A percentile compares a stretch with the other conserved stretches of the same genome.
phyloP scores from a whole-genome alignment of 2,888 invertebrate species.

The Caenorhabditis japonica region DNA sequence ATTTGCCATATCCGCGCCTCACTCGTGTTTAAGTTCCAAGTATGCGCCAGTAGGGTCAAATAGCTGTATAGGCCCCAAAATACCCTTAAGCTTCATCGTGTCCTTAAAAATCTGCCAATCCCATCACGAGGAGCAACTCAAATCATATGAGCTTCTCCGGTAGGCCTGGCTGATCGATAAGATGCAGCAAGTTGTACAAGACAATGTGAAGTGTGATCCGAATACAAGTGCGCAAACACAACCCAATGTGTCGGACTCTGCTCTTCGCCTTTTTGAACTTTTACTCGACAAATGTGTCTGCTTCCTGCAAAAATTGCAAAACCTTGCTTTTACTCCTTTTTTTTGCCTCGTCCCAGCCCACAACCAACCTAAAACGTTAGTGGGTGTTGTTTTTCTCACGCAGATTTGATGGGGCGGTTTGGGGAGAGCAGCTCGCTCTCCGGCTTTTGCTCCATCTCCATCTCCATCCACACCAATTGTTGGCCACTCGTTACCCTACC shows the following conservation, averaged over 20 bases:
- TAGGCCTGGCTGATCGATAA: too few relatives aligned
- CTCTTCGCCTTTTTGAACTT: constrained; percentile 30
- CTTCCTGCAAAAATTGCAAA: not conserved
- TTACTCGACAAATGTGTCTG: not conserved
- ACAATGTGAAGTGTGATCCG: constrained; percentile 46
- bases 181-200: constrained; percentile 28
- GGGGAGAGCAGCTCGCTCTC: constrained; percentile 5
- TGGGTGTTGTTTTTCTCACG: constrained; percentile 43
- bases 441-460: not conserved
- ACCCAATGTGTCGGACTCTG: constrained; percentile 21
- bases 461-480: too few relatives aligned
- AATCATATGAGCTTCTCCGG: too few relatives aligned
- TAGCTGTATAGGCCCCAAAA: too few relatives aligned
- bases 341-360: not conserved
- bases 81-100: too few relatives aligned
- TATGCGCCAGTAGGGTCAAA: too few relatives aligned
- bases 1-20: too few relatives aligned
- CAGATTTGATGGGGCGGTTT: constrained; percentile 35
- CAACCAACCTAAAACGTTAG: constrained; percentile 30
- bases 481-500: too few relatives aligned
- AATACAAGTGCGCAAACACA: constrained; percentile 41
- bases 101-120: too few relatives aligned
- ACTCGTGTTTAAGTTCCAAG: too few relatives aligned
- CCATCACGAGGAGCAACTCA: too few relatives aligned
- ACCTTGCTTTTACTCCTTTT: too few relatives aligned